phyloP scores from a whole-genome alignment of 1,140 invertebrate species.

The Holotrichia oblita region DNA sequence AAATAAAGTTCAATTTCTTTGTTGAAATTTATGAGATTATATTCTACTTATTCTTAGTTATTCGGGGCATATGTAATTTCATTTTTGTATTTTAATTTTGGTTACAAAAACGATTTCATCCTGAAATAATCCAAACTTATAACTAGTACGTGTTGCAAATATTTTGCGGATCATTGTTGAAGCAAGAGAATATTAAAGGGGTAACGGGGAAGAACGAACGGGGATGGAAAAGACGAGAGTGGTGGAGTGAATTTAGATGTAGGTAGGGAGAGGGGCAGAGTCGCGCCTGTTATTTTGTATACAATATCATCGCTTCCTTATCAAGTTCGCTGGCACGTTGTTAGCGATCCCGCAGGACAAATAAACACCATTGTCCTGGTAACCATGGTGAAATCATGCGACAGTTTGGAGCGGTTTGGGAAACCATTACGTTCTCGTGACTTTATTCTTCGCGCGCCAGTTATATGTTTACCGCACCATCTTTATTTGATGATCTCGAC shows the following conservation, averaged over 20 bases:
- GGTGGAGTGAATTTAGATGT: constrained; percentile 38
- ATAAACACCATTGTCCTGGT: constrained; percentile 63
- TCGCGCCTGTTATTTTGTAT: constrained; percentile 54
- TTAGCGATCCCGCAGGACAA: constrained; percentile 62
- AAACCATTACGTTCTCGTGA: constrained; percentile 48
- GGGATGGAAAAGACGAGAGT: constrained; percentile 35
- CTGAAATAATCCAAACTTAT: too few species aligned
- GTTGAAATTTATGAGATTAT: too few species aligned
- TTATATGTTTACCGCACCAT: constrained; percentile 41
- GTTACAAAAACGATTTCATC: too few species aligned
- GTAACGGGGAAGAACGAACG: constrained; percentile 23
- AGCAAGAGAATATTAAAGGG: constrained; percentile 1
- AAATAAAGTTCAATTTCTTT: too few species aligned
- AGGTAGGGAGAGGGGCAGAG: constrained; percentile 39
- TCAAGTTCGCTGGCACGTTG: constrained; percentile 60
- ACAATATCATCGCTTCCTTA: constrained; percentile 61
- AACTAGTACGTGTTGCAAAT: too few species aligned
- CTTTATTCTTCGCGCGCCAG: constrained; percentile 47
- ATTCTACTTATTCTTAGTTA: too few species aligned
- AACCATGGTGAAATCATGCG: constrained; percentile 62
- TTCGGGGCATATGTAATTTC: too few species aligned
- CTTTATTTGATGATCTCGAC: constrained; percentile 40
- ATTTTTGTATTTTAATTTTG: too few species aligned
- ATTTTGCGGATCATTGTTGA: too few species aligned
- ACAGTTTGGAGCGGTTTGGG: constrained; percentile 56